These are phyloP conservation scores for Aleadryas rufinucha DNA, from an alignment of 2,113 vertebrate species.

Conservation along the genomic window DNA sequence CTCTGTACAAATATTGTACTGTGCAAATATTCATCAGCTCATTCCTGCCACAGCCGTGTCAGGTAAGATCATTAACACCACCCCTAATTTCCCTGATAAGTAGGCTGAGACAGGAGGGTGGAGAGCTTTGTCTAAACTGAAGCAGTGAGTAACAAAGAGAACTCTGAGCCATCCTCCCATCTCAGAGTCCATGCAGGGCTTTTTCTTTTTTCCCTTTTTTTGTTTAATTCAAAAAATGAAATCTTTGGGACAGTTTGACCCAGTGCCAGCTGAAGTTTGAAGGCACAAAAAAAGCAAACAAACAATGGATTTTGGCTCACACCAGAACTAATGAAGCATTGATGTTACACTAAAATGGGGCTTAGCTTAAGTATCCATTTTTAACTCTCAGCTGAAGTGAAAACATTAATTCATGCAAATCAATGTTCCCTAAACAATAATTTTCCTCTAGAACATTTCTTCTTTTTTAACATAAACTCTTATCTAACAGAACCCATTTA, in stretches of 20 bases:
- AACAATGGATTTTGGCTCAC: neutral
- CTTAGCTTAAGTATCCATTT: constrained; percentile 13
- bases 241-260: neutral
- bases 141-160: neutral
- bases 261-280: neutral
- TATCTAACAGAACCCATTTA: neutral
- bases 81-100: neutral
- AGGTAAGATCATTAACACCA: neutral
- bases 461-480: constrained; percentile 18
- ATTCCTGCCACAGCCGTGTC: neutral
- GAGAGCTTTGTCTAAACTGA: neutral
- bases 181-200: neutral
- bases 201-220: no score
- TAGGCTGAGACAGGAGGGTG: neutral
- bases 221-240: neutral
- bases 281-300: neutral
- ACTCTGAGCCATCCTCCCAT: neutral
- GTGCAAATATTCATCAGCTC: neutral
- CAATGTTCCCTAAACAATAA: constrained; percentile 38
- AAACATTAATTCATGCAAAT: constrained; percentile 52
- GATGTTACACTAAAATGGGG: neutral
- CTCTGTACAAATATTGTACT: neutral
- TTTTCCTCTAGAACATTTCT: constrained; percentile 17
- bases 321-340: neutral
- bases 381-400: constrained; percentile 20